A percentile compares a stretch with the other conserved stretches of the same genome.
phyloP scores from a whole-genome alignment of 1,140 invertebrate genomes.

The Zaprionus ornatus region DNA sequence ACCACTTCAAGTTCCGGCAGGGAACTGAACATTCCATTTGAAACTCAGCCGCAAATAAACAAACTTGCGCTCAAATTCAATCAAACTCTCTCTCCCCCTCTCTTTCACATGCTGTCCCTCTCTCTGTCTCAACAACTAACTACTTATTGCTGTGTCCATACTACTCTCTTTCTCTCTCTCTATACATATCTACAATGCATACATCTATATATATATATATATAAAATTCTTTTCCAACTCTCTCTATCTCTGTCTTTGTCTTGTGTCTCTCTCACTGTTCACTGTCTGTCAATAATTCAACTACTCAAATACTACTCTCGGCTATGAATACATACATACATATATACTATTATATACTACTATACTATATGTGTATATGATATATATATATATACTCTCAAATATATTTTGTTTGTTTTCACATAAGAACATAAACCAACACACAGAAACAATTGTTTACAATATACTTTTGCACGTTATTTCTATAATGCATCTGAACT shows the following conservation, averaged over 20 bases:
- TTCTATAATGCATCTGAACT: slow-evolving; percentile 82
- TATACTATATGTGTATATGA: slow-evolving; percentile 23
- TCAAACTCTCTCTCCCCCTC: slow-evolving; percentile 37
- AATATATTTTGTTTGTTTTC: slow-evolving; percentile 72
- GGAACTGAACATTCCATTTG: slow-evolving; percentile 21
- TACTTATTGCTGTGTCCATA: no score
- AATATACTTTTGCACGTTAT: slow-evolving; percentile 82
- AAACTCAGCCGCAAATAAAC: slow-evolving; percentile 22
- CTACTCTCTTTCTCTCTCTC: slow-evolving; percentile 35
- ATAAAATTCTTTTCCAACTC: slow-evolving; percentile 15
- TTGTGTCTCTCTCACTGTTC: slow-evolving; percentile 55
- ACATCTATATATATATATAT: not conserved
- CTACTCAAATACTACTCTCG: slow-evolving; percentile 33
- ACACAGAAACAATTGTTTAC: slow-evolving; percentile 74
- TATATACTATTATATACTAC: slow-evolving; percentile 13
- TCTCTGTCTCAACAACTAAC: slow-evolving; percentile 43
- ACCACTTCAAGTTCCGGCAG: slow-evolving; percentile 21
- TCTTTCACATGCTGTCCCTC: slow-evolving; percentile 27
- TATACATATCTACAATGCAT: slow-evolving; percentile 40
- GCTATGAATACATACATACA: slow-evolving; percentile 17
- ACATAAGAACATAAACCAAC: slow-evolving; percentile 36
- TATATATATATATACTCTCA: slow-evolving; percentile 48
- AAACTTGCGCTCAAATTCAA: slow-evolving; percentile 38
- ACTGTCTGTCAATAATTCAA: slow-evolving; percentile 54
- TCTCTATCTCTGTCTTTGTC: slow-evolving; percentile 41